Evolutionary conservation across 1,140 invertebrate species (phyloP).

Genomic region (Drosophila dunni): DNA sequence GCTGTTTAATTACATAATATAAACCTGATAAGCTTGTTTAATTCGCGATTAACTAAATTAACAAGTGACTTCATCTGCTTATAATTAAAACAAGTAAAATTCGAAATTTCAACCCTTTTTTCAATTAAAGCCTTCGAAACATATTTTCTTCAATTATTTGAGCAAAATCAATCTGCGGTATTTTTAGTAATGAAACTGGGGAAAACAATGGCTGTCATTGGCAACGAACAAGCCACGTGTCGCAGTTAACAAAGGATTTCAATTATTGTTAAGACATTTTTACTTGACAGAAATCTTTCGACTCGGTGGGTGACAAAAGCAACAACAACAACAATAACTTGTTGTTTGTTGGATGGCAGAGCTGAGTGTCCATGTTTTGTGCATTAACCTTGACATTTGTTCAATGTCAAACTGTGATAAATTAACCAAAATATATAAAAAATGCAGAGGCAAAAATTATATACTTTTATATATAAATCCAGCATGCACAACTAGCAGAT

Average conservation of each 20-base stretch:
- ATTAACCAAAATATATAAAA: constrained; percentile 30
- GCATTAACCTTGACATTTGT: constrained; percentile 48
- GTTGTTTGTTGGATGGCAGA: neutral
- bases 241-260: constrained; percentile 42
- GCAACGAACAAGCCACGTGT: constrained; percentile 17
- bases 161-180: constrained; percentile 6
- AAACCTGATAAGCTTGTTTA: constrained; percentile 1
- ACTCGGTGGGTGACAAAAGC: constrained; percentile 36
- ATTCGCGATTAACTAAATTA: constrained; percentile 22
- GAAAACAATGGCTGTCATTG: constrained; percentile 5
- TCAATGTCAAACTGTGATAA: constrained; percentile 46
- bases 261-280: constrained; percentile 46
- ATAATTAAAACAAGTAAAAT: neutral
- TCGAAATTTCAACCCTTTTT: too few relatives aligned
- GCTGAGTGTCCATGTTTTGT: constrained; percentile 14
- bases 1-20: constrained; percentile 1
- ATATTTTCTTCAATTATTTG: neutral
- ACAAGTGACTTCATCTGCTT: constrained; percentile 24
- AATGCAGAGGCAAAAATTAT: neutral
- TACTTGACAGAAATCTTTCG: constrained; percentile 25
- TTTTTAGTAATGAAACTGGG: neutral
- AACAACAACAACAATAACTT: constrained; percentile 28
- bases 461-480: neutral
- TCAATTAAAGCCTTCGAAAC: too few relatives aligned
- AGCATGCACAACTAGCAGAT: neutral